phyloP scores from a whole-genome alignment of 2,888 invertebrate genomes.

The Marronus borbonicus region DNA sequence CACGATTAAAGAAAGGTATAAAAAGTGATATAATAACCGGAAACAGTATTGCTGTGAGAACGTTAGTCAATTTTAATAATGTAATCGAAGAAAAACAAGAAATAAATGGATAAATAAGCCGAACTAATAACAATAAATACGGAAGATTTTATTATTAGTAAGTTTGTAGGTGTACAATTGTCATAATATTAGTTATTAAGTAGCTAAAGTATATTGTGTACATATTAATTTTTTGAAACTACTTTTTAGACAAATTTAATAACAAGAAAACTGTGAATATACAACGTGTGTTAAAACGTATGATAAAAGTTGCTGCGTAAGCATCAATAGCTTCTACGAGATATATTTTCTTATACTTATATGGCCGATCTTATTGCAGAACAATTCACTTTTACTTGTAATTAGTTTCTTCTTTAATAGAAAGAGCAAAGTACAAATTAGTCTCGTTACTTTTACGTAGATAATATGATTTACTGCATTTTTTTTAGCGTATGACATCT shows the following conservation, averaged over 20 bases:
- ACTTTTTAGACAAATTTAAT: not conserved
- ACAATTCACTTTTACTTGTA: not conserved
- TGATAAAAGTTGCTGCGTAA: not conserved
- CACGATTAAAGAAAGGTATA: not conserved
- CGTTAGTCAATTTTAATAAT: slow-evolving; percentile 38
- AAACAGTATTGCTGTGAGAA: slow-evolving; percentile 43
- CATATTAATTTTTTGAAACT: slow-evolving; percentile 4
- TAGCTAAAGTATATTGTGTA: slow-evolving; percentile 23
- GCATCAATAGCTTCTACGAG: not conserved
- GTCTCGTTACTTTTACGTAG: not conserved
- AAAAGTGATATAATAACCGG: slow-evolving; percentile 26
- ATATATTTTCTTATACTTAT: not conserved
- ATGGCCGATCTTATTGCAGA: not conserved
- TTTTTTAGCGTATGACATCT: not conserved
- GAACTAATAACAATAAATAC: not conserved
- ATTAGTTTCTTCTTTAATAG: not conserved
- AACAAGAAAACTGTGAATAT: not conserved
- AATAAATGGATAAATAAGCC: slow-evolving; percentile 16
- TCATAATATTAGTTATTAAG: slow-evolving; percentile 17
- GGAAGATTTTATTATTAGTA: slow-evolving; percentile 10
- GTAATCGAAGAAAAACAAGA: slow-evolving; percentile 15
- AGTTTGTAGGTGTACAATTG: slow-evolving; percentile 21
- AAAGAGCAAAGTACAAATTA: slow-evolving; percentile 15
- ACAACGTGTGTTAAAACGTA: not conserved
- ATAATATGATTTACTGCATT: not conserved